Evolutionary conservation across 2,113 vertebrate species (phyloP).

Genomic region (Bufo gargarizans): DNA sequence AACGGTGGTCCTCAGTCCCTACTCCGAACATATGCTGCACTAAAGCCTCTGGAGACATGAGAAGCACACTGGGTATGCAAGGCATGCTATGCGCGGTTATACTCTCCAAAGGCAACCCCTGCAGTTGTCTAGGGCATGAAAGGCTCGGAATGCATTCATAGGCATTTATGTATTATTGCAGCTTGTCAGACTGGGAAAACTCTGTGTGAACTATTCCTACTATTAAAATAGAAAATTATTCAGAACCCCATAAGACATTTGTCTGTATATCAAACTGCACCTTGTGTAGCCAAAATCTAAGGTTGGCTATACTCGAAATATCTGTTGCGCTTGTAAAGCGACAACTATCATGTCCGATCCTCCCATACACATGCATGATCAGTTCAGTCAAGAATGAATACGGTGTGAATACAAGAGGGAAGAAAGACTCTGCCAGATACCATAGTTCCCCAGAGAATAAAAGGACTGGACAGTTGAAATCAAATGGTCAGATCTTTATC

Average conservation of each 20-base stretch:
- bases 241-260: neutral
- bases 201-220: neutral
- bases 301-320: too few species aligned
- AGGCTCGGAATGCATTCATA: neutral
- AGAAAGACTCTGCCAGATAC: too few species aligned
- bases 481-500: too few species aligned
- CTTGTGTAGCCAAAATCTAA: too few species aligned
- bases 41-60: neutral
- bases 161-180: neutral
- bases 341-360: too few species aligned
- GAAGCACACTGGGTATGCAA: neutral
- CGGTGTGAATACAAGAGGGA: too few species aligned
- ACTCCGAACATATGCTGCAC: neutral
- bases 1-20: neutral
- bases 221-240: constrained; percentile 1
- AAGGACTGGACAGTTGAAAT: too few species aligned
- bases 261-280: neutral
- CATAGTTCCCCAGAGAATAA: too few species aligned
- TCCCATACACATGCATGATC: too few species aligned
- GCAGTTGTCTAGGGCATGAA: neutral
- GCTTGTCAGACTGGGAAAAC: neutral
- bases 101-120: too few species aligned
- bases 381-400: too few species aligned
- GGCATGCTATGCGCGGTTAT: neutral
- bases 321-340: too few species aligned